phyloP scores from a whole-genome alignment of 2,797 vertebrate genomes.

The Thamnophis elegans region DNA sequence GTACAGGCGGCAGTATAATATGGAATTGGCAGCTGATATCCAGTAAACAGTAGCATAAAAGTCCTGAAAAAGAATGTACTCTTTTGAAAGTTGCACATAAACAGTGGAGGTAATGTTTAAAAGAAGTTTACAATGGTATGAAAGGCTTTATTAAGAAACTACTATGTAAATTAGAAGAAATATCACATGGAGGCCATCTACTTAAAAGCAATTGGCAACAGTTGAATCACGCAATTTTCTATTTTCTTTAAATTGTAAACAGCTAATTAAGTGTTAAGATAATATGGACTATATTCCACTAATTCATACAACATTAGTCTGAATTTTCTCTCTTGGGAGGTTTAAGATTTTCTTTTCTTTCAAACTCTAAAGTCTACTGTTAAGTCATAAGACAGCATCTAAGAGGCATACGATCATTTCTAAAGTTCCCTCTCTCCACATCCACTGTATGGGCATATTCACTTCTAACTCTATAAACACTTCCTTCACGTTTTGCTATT shows the following conservation, averaged over 20 bases:
- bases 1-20: not conserved
- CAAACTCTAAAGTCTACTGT: not conserved
- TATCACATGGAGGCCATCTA: not conserved
- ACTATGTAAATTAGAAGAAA: not conserved
- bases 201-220: not conserved
- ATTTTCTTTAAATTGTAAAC: not conserved
- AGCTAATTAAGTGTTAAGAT: not conserved
- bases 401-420: not conserved
- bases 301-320: not conserved
- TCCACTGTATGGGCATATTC: not conserved
- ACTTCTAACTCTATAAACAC: not conserved
- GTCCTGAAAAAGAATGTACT: not conserved
- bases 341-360: not conserved
- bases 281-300: not conserved
- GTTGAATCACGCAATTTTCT: not conserved
- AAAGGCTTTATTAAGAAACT: not conserved
- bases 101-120: not conserved
- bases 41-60: not conserved
- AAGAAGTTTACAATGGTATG: not conserved
- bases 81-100: not conserved
- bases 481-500: not conserved
- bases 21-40: not conserved
- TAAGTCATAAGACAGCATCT: not conserved
- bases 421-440: not conserved
- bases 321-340: not conserved